Evolutionary conservation across 2,113 vertebrate species (phyloP), one percentile per base, ranked within the genome.

Genomic region (Bufo gargarizans): DNA sequence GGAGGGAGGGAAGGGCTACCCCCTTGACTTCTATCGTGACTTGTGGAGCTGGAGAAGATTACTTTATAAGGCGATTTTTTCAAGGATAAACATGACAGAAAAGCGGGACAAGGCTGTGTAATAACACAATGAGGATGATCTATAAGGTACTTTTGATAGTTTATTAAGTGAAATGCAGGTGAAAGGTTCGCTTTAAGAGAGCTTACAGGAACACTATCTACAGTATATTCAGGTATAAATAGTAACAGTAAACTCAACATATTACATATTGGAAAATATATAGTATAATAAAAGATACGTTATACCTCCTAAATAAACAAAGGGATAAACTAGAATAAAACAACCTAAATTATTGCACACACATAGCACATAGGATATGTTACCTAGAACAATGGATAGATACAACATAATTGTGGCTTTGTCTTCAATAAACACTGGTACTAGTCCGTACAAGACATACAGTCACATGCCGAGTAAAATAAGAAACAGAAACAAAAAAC

Each of bases 371-470:
- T 43, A 8, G 3, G 43, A 43, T 13, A 72, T 16, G 4, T 45
- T 45, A 72, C 12, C 33, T 16, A 45, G 49, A 78, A 58, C 50
- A 22, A 80, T 58, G 53, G 19, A n/a, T 19, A 79, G 43, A 50
- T n/a, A n/a, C 61, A 82, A 22, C 17, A 86, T 47, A 86, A 79
- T 69, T 22, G 14, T 43, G 63, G 4, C 63, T 58, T 87, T 87
- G 65, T 59, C 22, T 72, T 19, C 13, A 79, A 71, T 33, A 67
- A 87, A 58, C 50, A 71, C 33, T 69, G 47, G 77, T 55, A 69
- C 77, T 69, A 71, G 61, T 80, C 9, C 3, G 22, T 80, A 80
- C 61, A 67, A 47, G 76, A n/a, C 50, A 71, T 16, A 16, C 17
- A 71, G 53, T 72, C 22, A 4, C 17, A 7, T 47, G 47, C 45